phyloP scores from a whole-genome alignment of 2,888 invertebrate species.

The Sycophila texana region DNA sequence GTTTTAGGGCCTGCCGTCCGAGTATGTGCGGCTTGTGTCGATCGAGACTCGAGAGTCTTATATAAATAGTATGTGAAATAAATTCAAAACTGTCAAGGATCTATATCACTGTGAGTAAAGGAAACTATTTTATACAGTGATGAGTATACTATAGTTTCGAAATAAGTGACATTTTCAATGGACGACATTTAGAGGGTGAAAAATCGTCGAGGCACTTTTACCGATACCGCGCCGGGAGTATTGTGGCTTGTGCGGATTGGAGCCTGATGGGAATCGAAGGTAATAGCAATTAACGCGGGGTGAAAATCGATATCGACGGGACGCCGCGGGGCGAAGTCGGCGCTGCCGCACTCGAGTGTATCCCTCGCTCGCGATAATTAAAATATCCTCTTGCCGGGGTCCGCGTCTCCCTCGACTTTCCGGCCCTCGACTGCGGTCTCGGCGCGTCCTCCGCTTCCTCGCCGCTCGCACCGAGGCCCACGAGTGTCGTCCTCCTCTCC shows the following conservation, averaged over 20 bases:
- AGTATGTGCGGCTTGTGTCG: too few relatives aligned
- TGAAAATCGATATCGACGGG: constrained; percentile 65
- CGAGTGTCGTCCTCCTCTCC: constrained; percentile 63
- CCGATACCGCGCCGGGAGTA: neutral
- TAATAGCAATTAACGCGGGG: constrained; percentile 70
- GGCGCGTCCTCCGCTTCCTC: constrained; percentile 34
- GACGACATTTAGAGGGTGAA: neutral
- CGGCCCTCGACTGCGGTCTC: constrained; percentile 49
- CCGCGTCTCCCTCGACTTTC: constrained; percentile 41
- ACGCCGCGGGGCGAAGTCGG: constrained; percentile 60
- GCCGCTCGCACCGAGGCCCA: constrained; percentile 57
- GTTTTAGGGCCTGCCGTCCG: too few relatives aligned
- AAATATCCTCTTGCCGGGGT: constrained; percentile 70
- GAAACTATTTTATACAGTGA: too few relatives aligned
- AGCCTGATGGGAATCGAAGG: constrained; percentile 64
- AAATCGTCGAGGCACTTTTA: neutral
- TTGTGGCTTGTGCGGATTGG: constrained; percentile 26
- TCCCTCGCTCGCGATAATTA: constrained; percentile 71
- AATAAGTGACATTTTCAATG: too few relatives aligned
- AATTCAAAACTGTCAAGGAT: too few relatives aligned
- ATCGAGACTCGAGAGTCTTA: too few relatives aligned
- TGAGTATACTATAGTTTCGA: too few relatives aligned
- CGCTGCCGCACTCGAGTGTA: constrained; percentile 60
- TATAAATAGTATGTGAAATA: too few relatives aligned
- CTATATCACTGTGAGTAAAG: too few relatives aligned